Conservation (phyloP, 1,140 invertebrate genomes). For the Choristoneura fumiferana region DNA sequence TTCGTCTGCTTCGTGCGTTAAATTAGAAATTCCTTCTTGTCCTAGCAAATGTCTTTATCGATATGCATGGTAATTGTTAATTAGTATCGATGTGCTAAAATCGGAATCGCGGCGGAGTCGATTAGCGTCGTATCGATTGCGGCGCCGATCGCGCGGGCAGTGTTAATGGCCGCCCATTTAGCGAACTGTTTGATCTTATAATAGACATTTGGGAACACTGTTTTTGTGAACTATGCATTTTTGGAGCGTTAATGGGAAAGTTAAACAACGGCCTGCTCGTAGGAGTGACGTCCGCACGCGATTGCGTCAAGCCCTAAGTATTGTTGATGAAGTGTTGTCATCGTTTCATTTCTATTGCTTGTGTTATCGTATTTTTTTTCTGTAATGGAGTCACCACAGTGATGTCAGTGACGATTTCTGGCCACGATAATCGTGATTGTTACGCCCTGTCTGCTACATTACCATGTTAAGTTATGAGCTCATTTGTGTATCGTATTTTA, state of each 20-base stretch:
- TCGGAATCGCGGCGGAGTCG: conserved; percentile 41
- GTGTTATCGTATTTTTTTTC: conserved; percentile 50
- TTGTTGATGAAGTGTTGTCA: conserved; percentile 52
- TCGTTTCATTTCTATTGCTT: conserved; percentile 45
- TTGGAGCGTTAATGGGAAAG: conserved; percentile 51
- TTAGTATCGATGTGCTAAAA: conserved; percentile 65
- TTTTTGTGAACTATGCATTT: conserved; percentile 59
- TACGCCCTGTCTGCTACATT: conserved; percentile 44
- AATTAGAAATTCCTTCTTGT: background rate
- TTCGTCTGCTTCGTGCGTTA: too few relatives aligned
- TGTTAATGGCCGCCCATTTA: conserved; percentile 53
- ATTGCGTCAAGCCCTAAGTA: conserved; percentile 53
- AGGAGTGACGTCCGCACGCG: conserved; percentile 31
- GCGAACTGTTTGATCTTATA: conserved; percentile 50
- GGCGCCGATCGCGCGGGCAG: conserved; percentile 45
- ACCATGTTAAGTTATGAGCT: conserved; percentile 51
- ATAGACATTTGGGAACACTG: conserved; percentile 52
- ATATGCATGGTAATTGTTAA: conserved; percentile 48
- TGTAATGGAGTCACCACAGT: conserved; percentile 50
- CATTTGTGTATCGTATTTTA: conserved; percentile 43
- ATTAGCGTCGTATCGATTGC: conserved; percentile 58
- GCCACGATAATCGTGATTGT: conserved; percentile 57
- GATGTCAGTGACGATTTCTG: conserved; percentile 59
- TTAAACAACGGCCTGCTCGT: conserved; percentile 41
- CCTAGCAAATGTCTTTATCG: conserved; percentile 27